Base-by-base conservation (phyloP, 2,113 vertebrate species). In the Glaucidium brasilianum region DNA sequence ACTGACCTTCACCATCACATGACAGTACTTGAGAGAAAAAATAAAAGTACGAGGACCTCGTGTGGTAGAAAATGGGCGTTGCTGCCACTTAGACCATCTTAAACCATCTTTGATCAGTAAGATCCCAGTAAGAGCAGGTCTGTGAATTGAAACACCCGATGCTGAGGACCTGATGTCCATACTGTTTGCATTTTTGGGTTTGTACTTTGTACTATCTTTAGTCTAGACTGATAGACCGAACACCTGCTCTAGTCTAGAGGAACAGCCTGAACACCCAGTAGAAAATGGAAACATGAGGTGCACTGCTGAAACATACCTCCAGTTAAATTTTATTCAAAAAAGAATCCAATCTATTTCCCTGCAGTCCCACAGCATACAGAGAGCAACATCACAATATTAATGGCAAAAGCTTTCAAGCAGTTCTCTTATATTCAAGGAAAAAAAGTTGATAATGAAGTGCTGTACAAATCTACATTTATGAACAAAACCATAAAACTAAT, bases 41-140 rank as follows among this genome's bases (percentile, higher is more conserved):
- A 91, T 91, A 94, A 96, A 89, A 69, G 92, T 9, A 69, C 12
- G 73, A 97, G 94, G 95, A 50, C 96, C 97, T 97, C 96, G n/a
- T 58, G 94, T 96, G 97, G 96, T 50, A 90, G 92, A 55, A 82
- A 91, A 68, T 0, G 37, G 82, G 85, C 85, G 96, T 39, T 96
- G 76, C 92, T 67, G 83, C 49, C 72, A 66, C 58, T 58, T n/a
- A 45, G 15, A 45, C 11, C 22, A 7, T 23, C 32, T 78, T 5
- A 26, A 56, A 47, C 2, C 35, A 45, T 15, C 52, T n/a, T 19
- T 9, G 30, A 1, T 18, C 43, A 17, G 43, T 45, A 45, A 45
- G 43, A 45, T 35, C 47, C 34, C 41, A 45, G 2, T 6, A 41
- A 34, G 8, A 69, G 64, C 32, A 64, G 52, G 6, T 10, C 9